Conservation (phyloP, 2,888 invertebrate genomes). For the Acanthosoma haemorrhoidale region DNA sequence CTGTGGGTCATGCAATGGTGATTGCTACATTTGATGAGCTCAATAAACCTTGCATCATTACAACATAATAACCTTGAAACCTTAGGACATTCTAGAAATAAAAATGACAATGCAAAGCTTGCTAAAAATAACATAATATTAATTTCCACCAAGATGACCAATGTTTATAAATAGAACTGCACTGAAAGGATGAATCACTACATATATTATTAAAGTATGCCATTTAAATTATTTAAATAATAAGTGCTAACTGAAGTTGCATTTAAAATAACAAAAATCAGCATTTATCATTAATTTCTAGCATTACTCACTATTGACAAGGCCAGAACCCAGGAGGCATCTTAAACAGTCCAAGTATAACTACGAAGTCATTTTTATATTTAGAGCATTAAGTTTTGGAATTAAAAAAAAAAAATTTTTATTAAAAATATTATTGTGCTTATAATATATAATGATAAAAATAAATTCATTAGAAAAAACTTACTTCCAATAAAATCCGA, state of each 20-base stretch:
- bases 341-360: constrained; percentile 11
- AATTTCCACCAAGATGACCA: not conserved
- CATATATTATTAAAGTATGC: no score
- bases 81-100: not conserved
- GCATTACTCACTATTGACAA: not conserved
- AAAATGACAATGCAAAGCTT: not conserved
- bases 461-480: not conserved
- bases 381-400: not conserved
- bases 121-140: not conserved
- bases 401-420: not conserved
- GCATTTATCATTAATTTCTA: no score
- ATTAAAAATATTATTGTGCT: not conserved
- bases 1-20: not conserved
- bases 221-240: no score
- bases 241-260: no score
- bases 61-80: not conserved
- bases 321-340: constrained; percentile 23
- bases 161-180: not conserved
- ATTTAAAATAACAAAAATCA: no score
- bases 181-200: no score
- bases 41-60: not conserved
- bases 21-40: not conserved
- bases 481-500: constrained; percentile 40
- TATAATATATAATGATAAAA: no score
- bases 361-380: constrained; percentile 2